phyloP scores from a whole-genome alignment of 2,797 vertebrate species.

The Galaxias olidus region DNA sequence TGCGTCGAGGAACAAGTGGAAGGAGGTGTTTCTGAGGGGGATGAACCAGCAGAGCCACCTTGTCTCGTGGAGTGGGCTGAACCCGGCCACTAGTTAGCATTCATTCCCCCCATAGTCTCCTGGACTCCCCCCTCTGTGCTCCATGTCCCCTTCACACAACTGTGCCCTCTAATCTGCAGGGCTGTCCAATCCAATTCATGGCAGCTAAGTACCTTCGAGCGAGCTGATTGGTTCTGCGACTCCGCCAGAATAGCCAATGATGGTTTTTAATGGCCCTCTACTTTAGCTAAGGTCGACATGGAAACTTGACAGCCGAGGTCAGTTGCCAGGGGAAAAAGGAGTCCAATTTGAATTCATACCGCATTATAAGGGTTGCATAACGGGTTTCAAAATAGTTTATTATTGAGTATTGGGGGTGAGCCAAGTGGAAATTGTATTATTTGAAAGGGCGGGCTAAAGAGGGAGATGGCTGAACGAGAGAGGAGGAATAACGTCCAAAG shows the following conservation, averaged over 20 bases:
- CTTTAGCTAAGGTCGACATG: conserved; percentile 29
- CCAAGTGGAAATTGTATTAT: too few species aligned
- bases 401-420: too few species aligned
- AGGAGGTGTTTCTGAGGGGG: background rate
- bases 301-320: conserved; percentile 11
- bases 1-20: background rate
- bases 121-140: conserved; percentile 24
- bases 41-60: background rate
- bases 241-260: conserved; percentile 33
- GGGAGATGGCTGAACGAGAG: too few species aligned
- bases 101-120: background rate
- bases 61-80: background rate
- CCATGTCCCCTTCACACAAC: conserved; percentile 41
- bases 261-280: conserved; percentile 36
- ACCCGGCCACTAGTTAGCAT: background rate
- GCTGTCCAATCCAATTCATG: conserved; percentile 31
- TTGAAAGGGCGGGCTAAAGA: too few species aligned
- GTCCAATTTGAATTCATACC: too few species aligned
- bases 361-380: too few species aligned
- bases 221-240: conserved; percentile 32
- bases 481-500: too few species aligned
- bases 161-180: conserved; percentile 31
- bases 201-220: conserved; percentile 14
- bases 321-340: background rate
- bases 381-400: too few species aligned